phyloP scores from a whole-genome alignment of 2,797 vertebrate species.

The Paguma larvata region DNA sequence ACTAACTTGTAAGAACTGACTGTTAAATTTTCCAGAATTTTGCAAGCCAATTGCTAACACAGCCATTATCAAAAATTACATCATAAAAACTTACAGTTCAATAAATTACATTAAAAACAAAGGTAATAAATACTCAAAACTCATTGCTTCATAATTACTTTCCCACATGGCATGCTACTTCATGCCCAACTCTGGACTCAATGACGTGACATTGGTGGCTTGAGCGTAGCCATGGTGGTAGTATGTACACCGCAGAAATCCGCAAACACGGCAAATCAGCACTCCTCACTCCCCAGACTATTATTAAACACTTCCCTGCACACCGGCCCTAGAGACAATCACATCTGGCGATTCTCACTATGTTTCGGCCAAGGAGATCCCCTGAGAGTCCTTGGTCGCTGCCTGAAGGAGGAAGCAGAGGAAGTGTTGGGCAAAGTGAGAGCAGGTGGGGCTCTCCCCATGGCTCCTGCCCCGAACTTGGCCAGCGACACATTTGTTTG shows the following conservation, averaged over 20 bases:
- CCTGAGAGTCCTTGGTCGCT: neutral
- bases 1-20: neutral
- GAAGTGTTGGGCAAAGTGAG: neutral
- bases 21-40: neutral
- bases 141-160: neutral
- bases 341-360: neutral
- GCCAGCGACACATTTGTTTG: neutral
- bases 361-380: neutral
- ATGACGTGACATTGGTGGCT: neutral
- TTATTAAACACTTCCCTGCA: neutral
- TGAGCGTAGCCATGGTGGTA: neutral
- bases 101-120: slow-evolving; percentile 36
- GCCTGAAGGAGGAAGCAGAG: neutral
- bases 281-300: neutral
- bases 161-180: neutral
- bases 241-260: neutral
- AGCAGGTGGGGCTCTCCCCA: neutral
- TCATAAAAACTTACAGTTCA: neutral
- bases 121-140: slow-evolving; percentile 13
- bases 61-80: neutral
- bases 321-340: neutral
- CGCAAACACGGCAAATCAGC: neutral
- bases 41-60: slow-evolving; percentile 27
- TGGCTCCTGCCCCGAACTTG: neutral
- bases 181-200: neutral